Conservation (phyloP, 1,140 invertebrate genomes). For the Vanessa tameamea region DNA sequence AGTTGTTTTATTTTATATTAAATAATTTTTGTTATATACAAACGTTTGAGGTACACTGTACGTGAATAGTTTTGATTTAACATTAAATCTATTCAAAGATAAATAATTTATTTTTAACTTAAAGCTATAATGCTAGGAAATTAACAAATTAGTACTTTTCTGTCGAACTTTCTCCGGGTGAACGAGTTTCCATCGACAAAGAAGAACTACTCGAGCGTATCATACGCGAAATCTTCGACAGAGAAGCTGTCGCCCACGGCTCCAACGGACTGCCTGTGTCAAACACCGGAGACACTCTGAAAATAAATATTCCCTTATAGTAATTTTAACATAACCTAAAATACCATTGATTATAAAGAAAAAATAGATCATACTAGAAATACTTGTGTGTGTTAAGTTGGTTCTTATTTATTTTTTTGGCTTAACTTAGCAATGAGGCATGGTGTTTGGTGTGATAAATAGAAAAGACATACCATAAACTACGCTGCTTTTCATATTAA, state of each 20-base stretch:
- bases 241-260: slow-evolving; percentile 68
- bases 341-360: too few species aligned
- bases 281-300: slow-evolving; percentile 63
- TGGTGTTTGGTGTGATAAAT: too few species aligned
- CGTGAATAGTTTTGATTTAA: not conserved
- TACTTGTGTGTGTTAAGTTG: too few species aligned
- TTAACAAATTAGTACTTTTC: slow-evolving; percentile 26
- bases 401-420: too few species aligned
- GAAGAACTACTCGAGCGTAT: slow-evolving; percentile 61
- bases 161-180: slow-evolving; percentile 35
- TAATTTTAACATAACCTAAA: not conserved
- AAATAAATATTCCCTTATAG: slow-evolving; percentile 3
- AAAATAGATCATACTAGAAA: too few species aligned
- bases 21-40: slow-evolving; percentile 1
- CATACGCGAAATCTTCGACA: slow-evolving; percentile 61
- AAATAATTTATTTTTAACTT: not conserved
- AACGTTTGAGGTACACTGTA: slow-evolving; percentile 3
- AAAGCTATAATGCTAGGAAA: not conserved
- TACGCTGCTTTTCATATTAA: too few species aligned
- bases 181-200: slow-evolving; percentile 22
- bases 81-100: not conserved
- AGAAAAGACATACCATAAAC: too few species aligned
- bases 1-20: slow-evolving; percentile 24
- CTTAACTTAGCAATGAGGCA: too few species aligned
- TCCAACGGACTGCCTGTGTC: slow-evolving; percentile 62